Conservation (phyloP, 2,888 invertebrate genomes). For the Macrophya annulata region DNA sequence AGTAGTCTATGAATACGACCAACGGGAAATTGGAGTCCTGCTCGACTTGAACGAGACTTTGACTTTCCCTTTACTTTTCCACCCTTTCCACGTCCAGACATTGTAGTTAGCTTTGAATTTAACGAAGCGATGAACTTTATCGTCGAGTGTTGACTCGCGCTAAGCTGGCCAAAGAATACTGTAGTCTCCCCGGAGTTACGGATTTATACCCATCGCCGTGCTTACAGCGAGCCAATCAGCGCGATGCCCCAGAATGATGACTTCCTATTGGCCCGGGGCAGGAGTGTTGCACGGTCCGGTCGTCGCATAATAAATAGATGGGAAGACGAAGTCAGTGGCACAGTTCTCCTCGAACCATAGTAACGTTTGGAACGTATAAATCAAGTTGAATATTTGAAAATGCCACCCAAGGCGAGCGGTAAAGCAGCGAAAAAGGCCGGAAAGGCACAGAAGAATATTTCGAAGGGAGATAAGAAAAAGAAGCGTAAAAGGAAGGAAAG, state of each 20-base stretch:
- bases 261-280: constrained; percentile 23
- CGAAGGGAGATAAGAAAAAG: constrained; percentile 77
- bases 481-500: constrained; percentile 78
- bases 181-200: not conserved
- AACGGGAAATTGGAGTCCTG: constrained; percentile 80
- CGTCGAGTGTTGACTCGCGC: not conserved
- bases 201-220: not conserved
- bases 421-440: constrained; percentile 81
- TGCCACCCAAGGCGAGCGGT: constrained; percentile 77
- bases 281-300: not conserved
- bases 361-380: not conserved
- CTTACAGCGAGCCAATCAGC: constrained; percentile 30
- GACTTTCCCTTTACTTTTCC: constrained; percentile 52
- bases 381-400: constrained; percentile 55
- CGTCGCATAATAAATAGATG: not conserved
- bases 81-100: constrained; percentile 50
- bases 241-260: not conserved
- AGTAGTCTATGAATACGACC: constrained; percentile 81
- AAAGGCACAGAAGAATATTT: constrained; percentile 77
- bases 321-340: not conserved
- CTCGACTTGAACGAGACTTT: constrained; percentile 76
- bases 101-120: not conserved
- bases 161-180: not conserved
- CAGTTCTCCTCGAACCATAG: constrained; percentile 8
- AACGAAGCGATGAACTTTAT: not conserved